phyloP scores from a whole-genome alignment of 2,113 vertebrate species.

The Kryptolebias marmoratus region DNA sequence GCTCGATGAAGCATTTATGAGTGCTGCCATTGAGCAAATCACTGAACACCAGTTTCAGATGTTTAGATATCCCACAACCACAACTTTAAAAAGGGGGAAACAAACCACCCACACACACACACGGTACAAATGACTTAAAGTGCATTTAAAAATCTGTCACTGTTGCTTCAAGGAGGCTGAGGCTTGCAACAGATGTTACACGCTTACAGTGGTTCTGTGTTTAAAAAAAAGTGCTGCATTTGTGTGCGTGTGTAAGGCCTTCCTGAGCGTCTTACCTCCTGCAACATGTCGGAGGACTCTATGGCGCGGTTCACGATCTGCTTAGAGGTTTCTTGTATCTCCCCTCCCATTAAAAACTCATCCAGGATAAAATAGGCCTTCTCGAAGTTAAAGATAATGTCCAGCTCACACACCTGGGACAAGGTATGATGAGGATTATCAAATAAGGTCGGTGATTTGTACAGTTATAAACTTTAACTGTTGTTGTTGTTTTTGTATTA shows the following conservation, averaged over 20 bases:
- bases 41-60: constrained; percentile 10
- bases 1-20: constrained; percentile 20
- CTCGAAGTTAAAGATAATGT: constrained; percentile 99
- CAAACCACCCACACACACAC: not conserved
- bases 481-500: not conserved
- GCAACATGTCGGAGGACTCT: constrained; percentile 95
- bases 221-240: not conserved
- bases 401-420: constrained; percentile 94
- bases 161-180: constrained; percentile 16
- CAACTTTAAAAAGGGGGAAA: not conserved
- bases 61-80: constrained; percentile 15
- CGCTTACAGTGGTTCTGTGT: constrained; percentile 26
- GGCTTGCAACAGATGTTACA: constrained; percentile 38
- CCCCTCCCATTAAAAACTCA: constrained; percentile 96
- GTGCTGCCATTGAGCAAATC: constrained; percentile 5
- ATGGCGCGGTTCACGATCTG: constrained; percentile 88
- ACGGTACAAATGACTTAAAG: not conserved
- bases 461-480: too few relatives aligned
- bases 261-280: constrained; percentile 87
- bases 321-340: constrained; percentile 98
- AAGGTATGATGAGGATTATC: not conserved
- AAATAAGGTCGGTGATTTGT: not conserved
- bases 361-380: constrained; percentile 99
- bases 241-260: constrained; percentile 3
- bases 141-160: constrained; percentile 4